Conservation (phyloP, 2,888 invertebrate species). For the Phasia obesa region DNA sequence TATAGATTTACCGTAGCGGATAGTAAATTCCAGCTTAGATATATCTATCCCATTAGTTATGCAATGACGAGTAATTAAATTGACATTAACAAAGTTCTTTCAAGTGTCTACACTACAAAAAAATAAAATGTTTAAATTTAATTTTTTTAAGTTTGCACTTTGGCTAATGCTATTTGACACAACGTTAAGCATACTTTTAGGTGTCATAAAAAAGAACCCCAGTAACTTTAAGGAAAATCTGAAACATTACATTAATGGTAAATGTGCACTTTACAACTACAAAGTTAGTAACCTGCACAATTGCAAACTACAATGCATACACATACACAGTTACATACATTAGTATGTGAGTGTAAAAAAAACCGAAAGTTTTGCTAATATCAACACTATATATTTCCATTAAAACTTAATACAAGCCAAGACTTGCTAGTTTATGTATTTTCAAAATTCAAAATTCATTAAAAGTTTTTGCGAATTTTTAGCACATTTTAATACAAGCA, state of each 20-base stretch:
- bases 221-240: conserved; percentile 6
- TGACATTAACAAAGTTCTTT: not conserved
- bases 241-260: conserved; percentile 21
- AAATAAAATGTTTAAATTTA: conserved; percentile 13
- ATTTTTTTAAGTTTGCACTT: conserved; percentile 13
- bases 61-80: not conserved
- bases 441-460: conserved; percentile 57
- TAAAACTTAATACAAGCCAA: conserved; percentile 39
- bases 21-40: too few species aligned
- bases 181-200: conserved; percentile 34
- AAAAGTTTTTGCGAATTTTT: conserved; percentile 45
- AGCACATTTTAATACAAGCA: not conserved
- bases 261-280: conserved; percentile 26
- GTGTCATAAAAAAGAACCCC: not conserved
- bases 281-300: not conserved
- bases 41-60: too few species aligned
- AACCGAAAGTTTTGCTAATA: not conserved
- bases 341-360: not conserved
- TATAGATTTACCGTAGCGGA: too few species aligned
- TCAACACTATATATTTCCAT: conserved; percentile 37
- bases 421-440: conserved; percentile 34
- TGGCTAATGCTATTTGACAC: conserved; percentile 18
- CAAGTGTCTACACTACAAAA: conserved; percentile 1
- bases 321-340: too few species aligned
- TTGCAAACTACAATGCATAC: too few species aligned